phyloP scores from a whole-genome alignment of 1,140 invertebrate genomes.

The Ephestia elutella region DNA sequence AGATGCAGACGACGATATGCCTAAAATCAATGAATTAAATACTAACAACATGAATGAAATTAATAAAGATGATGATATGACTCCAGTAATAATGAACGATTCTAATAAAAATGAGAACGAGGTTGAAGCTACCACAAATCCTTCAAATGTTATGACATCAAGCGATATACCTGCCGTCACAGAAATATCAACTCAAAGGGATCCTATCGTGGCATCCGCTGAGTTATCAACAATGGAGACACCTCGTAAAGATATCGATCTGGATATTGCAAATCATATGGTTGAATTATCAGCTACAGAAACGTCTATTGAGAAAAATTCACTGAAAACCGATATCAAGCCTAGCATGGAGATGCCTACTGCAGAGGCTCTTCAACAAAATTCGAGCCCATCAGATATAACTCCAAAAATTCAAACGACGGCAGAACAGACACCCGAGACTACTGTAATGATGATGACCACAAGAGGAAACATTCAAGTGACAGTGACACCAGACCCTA shows the following conservation, averaged over 20 bases:
- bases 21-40: background rate
- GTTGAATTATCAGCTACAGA: background rate
- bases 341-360: constrained; percentile 45
- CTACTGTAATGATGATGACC: constrained; percentile 14
- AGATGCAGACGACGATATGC: background rate
- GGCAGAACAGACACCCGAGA: constrained; percentile 11
- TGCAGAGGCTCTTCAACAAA: constrained; percentile 53
- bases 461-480: constrained; percentile 8
- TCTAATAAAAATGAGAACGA: background rate
- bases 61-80: constrained; percentile 3
- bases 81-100: background rate
- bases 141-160: background rate
- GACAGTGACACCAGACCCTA: background rate
- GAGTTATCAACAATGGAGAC: background rate
- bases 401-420: constrained; percentile 6
- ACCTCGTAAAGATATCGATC: background rate
- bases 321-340: constrained; percentile 24
- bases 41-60: background rate
- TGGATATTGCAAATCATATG: background rate
- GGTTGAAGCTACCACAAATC: background rate
- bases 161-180: background rate
- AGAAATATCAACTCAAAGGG: background rate
- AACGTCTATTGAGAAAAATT: constrained; percentile 12
- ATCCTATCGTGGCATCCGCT: background rate
- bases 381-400: constrained; percentile 28